Base-by-base conservation (phyloP, 2,113 vertebrate genomes). In the Protobothrops mucrosquamatus region DNA sequence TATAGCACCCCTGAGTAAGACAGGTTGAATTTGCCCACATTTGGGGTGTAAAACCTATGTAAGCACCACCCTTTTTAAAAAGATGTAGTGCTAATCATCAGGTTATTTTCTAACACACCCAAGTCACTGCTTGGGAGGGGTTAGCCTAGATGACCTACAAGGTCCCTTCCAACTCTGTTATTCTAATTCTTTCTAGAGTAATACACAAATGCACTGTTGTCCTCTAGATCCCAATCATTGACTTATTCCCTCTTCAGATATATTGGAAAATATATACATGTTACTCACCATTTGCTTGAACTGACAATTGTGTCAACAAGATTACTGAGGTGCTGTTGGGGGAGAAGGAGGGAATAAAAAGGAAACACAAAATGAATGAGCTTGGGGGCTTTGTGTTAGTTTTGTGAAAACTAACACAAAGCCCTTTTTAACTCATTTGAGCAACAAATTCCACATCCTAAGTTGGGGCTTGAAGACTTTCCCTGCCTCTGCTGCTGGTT, bases 251-350 rank as follows among this genome's bases (percentile, higher is more conserved):
- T 24, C 74, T 26, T 2, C 22, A 0, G 87, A 4, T 55, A 94
- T 93, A 85, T 7, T 1, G 46, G 94, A 94, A 57, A 95, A 2
- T 89, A 56, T 88, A 91, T 34, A 93, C 52, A 88, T 88, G 93
- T 56, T 74, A 69, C 93, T 29, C 39, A 88, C 46, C 92, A 89
- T 10, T 59, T 90, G 34, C 85, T 11, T 61, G 52, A 22, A 52
- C 3, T 88, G 86, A 43, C 29, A 34, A 48, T 26, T 69, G 88
- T 39, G 43, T 57, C 29, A 57, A 64, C 14, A 0, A 3, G 85
- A 55, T 85, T 46, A n/a, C 52, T 86, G 89, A 12, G 92, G 57
- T 10, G 43, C 57, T 93, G 15, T 14, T 18, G 7, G 10, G n/a
- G 15, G 18, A 46, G 14, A 81, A 10, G 8, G 6, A 54, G 18